Evolutionary conservation across 1,140 invertebrate species (phyloP).

Genomic region (Bombus huntii): DNA sequence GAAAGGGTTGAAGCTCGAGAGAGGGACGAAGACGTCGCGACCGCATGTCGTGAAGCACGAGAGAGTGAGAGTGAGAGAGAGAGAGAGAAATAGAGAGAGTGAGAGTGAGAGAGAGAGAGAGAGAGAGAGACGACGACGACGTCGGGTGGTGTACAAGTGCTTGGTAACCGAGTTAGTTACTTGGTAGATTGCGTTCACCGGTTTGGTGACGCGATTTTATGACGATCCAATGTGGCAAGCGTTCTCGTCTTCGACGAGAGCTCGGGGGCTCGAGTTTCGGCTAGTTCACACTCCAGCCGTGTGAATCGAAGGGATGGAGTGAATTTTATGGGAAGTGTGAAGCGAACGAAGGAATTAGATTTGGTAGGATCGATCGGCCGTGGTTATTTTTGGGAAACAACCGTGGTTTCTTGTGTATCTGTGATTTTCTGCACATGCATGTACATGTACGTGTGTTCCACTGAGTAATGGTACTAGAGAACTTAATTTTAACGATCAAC

Average conservation of each 20-base stretch:
- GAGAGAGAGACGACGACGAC: too few relatives aligned
- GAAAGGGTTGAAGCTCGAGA: neutral
- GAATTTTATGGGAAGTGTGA: neutral
- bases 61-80: neutral
- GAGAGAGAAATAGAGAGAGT: too few relatives aligned
- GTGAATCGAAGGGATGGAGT: neutral
- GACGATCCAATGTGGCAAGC: conserved; percentile 64
- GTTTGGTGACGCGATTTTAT: conserved; percentile 74
- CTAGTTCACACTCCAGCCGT: neutral
- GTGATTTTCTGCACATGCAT: neutral
- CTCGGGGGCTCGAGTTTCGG: neutral
- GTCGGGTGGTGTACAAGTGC: conserved; percentile 75
- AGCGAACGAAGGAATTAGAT: neutral
- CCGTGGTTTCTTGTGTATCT: neutral
- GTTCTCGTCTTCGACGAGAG: conserved; percentile 36
- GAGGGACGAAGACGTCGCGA: conserved; percentile 29
- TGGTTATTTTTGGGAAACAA: neutral
- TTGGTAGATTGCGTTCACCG: conserved; percentile 79
- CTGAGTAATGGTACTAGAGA: neutral
- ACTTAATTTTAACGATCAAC: neutral
- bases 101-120: too few relatives aligned
- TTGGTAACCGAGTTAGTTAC: conserved; percentile 81
- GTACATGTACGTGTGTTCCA: neutral
- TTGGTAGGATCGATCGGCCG: neutral
- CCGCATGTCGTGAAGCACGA: conserved; percentile 53